Evolutionary conservation across 2,888 invertebrate species (phyloP), one percentile per base, ranked within the genome.

Genomic region (Leptopterna dolabrata): DNA sequence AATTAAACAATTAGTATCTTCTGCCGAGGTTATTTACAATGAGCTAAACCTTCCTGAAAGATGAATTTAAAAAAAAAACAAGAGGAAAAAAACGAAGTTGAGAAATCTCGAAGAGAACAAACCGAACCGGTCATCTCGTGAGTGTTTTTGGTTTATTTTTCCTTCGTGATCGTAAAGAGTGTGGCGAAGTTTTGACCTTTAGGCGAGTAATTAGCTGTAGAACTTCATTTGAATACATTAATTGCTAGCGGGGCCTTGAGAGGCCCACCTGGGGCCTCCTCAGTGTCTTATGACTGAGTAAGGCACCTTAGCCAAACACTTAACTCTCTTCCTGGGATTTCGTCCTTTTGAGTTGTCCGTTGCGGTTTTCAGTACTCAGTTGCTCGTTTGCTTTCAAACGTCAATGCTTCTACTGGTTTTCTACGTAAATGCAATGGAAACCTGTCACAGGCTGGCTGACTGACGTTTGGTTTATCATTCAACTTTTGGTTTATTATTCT

Each of bases 1-100:
- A 88, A 88, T 85, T 88, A 85, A 88, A 85, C 87, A 88, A 88
- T 88, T 88, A 88, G 73, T 70, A 88, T 88, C 83, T 85, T 76
- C 83, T 41, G 83, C 83, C 83, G 63, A 70, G 71, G 85, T 47
- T 85, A 85, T 88, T 88, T 88, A 88, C 78, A 78, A 85, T 80
- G 76, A 71, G 24, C 29, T 36, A 76, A 87, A 88, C 36, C 63
- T 24, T n/a, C n/a, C n/a, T n/a, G n/a, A n/a, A n/a, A n/a, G 63
- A 9, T 27, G 47, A 47, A 30, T 76, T 47, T 29, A 83, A 83
- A 83, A 63, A 14, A 27, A 81, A 83, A n/a, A 41, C 7, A 24
- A 30, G 47, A 55, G n/a, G 24, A 55, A 19, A n/a, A 76, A 85
- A 71, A 70, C 6, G 71, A 47, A 13, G 47, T 73, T 73, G 30